Evolutionary conservation across 2,113 vertebrate genomes (phyloP).

Genomic region (Neolamprologus longior): DNA sequence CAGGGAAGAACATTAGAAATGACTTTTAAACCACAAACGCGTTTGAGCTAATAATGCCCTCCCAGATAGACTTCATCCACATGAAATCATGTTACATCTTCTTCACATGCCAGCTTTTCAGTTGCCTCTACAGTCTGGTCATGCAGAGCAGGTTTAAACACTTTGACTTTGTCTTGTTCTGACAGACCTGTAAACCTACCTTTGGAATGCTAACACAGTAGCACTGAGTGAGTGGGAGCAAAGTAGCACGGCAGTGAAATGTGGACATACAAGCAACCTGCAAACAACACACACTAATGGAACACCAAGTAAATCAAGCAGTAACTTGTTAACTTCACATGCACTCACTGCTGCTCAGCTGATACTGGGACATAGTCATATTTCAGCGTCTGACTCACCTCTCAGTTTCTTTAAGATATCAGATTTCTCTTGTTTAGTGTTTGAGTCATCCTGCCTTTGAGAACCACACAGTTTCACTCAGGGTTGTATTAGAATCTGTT

Average conservation of each 20-base stretch:
- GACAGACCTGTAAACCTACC: background rate
- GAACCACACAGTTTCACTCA: conserved; percentile 3
- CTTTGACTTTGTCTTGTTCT: background rate
- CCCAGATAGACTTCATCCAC: background rate
- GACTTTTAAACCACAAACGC: background rate
- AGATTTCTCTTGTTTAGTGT: background rate
- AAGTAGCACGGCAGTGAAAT: background rate
- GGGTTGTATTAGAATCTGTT: background rate
- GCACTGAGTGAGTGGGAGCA: background rate
- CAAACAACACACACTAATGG: background rate
- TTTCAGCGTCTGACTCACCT: conserved; percentile 30
- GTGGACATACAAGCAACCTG: background rate
- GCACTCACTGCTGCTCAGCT: conserved; percentile 3
- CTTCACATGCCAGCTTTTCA: background rate
- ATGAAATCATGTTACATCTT: background rate
- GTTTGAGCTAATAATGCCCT: background rate
- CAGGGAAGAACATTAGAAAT: background rate
- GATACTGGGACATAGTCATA: conserved; percentile 16
- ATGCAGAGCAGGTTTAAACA: background rate
- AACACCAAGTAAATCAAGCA: background rate
- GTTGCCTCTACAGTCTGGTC: background rate
- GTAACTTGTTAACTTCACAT: background rate
- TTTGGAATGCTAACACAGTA: background rate
- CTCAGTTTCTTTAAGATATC: background rate
- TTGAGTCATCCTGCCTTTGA: conserved; percentile 2